Evolutionary conservation across 2,797 vertebrate genomes (phyloP).

Genomic region (Rhincodon typus): DNA sequence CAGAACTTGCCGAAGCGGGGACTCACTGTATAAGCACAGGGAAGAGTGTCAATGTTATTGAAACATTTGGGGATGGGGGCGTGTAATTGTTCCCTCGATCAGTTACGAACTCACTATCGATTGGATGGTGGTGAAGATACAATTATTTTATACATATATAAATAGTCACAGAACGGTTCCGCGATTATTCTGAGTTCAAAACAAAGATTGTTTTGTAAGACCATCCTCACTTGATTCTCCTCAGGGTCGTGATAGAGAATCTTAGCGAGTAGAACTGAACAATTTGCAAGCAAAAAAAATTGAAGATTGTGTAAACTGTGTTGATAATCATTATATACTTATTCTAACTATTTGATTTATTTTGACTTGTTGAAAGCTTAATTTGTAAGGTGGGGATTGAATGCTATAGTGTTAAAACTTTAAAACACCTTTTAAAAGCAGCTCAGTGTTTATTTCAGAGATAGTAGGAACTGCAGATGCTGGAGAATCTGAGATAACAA

Average conservation of each 20-base stretch:
- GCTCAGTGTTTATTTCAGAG: neutral
- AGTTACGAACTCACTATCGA: neutral
- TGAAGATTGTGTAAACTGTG: too few relatives aligned
- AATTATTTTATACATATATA: too few relatives aligned
- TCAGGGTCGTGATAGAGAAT: neutral
- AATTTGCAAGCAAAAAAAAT: neutral
- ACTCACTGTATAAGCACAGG: neutral
- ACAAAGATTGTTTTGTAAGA: too few relatives aligned
- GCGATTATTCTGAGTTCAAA: neutral
- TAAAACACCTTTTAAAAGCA: neutral
- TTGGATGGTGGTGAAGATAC: neutral
- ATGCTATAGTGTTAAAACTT: too few relatives aligned
- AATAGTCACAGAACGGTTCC: too few relatives aligned
- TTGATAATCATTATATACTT: too few relatives aligned
- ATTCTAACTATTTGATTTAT: neutral
- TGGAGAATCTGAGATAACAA: too few relatives aligned
- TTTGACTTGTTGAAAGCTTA: neutral
- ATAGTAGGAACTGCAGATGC: too few relatives aligned
- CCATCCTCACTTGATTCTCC: neutral
- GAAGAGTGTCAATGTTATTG: neutral
- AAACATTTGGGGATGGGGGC: neutral
- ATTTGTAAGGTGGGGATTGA: too few relatives aligned
- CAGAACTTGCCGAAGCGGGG: neutral
- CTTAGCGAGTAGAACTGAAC: neutral
- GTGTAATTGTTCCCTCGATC: neutral